A percentile compares a stretch with the other conserved stretches of the same genome.
phyloP scores from a whole-genome alignment of 1,140 invertebrate species.

The Ditylenchus dipsaci region DNA sequence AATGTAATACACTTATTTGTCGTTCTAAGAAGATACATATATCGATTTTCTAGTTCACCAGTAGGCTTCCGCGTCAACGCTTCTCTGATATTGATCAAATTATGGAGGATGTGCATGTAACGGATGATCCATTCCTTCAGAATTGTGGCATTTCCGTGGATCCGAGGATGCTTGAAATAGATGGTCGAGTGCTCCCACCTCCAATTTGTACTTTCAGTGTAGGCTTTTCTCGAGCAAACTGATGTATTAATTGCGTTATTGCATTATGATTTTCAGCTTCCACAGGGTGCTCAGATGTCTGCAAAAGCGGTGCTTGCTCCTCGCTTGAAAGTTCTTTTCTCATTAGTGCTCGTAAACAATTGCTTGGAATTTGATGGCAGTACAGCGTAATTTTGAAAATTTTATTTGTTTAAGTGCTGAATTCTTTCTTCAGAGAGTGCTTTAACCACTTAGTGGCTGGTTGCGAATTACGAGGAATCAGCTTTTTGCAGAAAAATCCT shows the following conservation, averaged over 20 bases:
- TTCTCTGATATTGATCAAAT: neutral
- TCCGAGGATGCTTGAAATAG: neutral
- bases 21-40: neutral
- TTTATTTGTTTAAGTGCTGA: neutral
- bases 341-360: neutral
- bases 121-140: neutral
- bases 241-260: neutral
- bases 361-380: neutral
- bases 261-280: neutral
- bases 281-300: neutral
- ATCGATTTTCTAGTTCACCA: slow-evolving; percentile 3
- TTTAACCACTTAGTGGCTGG: neutral
- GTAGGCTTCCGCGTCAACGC: neutral
- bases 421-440: neutral
- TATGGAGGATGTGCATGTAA: neutral
- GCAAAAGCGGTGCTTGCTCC: neutral
- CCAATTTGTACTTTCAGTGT: neutral
- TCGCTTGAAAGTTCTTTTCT: neutral
- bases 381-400: neutral
- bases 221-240: neutral
- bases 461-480: neutral
- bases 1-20: slow-evolving; percentile 6
- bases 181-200: neutral
- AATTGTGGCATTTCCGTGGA: neutral
- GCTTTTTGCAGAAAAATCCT: too few species aligned